phyloP scores from a whole-genome alignment of 2,113 vertebrate species.

The Cervus canadensis region DNA sequence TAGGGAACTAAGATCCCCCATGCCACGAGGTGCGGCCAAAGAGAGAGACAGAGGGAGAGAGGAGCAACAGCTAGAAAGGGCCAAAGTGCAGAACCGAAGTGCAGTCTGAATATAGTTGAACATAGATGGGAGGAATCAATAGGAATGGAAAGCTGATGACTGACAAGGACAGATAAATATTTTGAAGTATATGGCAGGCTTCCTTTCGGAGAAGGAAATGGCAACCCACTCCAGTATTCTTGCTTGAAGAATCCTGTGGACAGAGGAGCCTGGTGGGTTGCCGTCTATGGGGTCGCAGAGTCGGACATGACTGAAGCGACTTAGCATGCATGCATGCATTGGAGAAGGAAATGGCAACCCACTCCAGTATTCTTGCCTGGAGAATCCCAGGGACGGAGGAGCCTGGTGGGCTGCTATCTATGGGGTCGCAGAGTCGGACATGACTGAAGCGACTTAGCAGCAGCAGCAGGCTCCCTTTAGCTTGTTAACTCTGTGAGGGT shows the following conservation, averaged over 20 bases:
- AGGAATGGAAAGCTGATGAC: not conserved
- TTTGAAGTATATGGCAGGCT: not conserved
- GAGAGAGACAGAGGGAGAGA: not conserved
- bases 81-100: not conserved
- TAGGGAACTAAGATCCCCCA: not conserved
- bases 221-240: not conserved
- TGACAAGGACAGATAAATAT: not conserved
- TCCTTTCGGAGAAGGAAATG: not conserved
- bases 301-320: not conserved
- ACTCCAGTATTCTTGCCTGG: not conserved
- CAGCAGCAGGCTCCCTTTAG: not conserved
- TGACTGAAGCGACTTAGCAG: not conserved
- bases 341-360: not conserved
- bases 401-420: not conserved
- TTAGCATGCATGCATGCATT: not conserved
- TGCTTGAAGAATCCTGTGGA: not conserved
- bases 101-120: not conserved
- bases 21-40: not conserved
- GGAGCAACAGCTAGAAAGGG: not conserved
- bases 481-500: not conserved
- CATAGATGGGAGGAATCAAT: not conserved
- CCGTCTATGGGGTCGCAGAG: not conserved
- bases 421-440: not conserved
- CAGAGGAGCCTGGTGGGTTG: not conserved
- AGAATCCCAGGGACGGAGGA: not conserved